Evolutionary conservation across 1,140 invertebrate species (phyloP), one percentile per base, ranked within the genome.

Genomic region (Spodoptera frugiperda): DNA sequence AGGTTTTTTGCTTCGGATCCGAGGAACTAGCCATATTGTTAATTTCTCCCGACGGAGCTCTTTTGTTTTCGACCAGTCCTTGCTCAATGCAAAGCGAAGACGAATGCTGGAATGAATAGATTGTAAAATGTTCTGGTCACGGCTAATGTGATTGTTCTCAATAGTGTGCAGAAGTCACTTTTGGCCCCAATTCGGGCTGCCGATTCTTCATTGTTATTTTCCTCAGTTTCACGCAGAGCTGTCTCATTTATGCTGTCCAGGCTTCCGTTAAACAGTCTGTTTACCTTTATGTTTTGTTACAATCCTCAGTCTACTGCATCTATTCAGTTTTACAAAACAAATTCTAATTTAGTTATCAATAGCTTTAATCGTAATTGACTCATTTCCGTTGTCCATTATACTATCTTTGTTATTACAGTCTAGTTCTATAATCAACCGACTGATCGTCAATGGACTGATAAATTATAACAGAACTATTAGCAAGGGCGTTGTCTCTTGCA

Each of bases 141-240:
- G 80, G 48, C 59, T 81, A 85, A 87, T 83, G 82, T 81, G 87
- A 90, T 87, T 87, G 86, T 87, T 87, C 83, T 59, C 68, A 84
- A 89, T 86, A 81, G 75, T 71, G n/a, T 33, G 57, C 78, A 78
- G 75, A 54, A 80, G 77, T 63, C 53, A 78, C 51, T 82, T 88
- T 84, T 81, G 83, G 85, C 87, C 88, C 81, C 77, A 87, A 85
- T 85, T 83, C 84, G 17, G 79, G 84, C 81, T 87, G 81, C 84
- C 78, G 84, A 80, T 82, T 86, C 73, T 81, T 77, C 78, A 80
- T 85, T 87, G 85, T 83, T 84, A 82, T 85, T 73, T 85, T 82
- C 77, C 70, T 78, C 77, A 79, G 81, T 81, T 82, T 87, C 80
- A 84, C 78, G 84, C 81, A 63, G 84, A 78, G 84, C 67, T 81